Conservation (phyloP, 2,888 invertebrate species). For the Drosophila paranaensis region DNA sequence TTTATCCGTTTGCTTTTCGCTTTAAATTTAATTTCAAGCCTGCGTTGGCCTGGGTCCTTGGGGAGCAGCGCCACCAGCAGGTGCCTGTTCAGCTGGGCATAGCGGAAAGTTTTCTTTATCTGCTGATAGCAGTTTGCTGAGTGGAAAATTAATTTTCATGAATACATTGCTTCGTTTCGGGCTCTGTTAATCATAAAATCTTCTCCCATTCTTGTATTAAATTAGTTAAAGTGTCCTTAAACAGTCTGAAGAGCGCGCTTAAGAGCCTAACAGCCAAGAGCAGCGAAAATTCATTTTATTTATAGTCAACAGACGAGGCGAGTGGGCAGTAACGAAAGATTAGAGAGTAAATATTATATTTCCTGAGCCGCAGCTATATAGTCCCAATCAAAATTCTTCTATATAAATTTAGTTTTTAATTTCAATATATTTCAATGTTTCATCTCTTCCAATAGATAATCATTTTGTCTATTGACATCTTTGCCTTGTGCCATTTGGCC, state of each 20-base stretch:
- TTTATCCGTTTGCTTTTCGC: slow-evolving; percentile 47
- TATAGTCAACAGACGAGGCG: too few species aligned
- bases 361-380: not conserved
- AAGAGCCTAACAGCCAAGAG: not conserved
- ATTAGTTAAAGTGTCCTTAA: not conserved
- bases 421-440: not conserved
- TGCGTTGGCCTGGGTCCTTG: slow-evolving; percentile 27
- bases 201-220: not conserved
- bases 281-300: not conserved
- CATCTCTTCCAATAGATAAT: not conserved
- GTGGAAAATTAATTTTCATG: slow-evolving; percentile 56
- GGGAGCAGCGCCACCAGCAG: slow-evolving; percentile 20
- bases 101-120: slow-evolving; percentile 52
- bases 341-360: too few species aligned
- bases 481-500: slow-evolving; percentile 11
- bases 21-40: slow-evolving; percentile 65
- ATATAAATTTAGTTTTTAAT: not conserved
- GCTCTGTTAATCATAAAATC: not conserved
- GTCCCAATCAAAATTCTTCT: too few species aligned
- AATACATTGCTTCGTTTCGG: slow-evolving; percentile 7
- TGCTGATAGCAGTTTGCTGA: slow-evolving; percentile 42
- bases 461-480: not conserved
- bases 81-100: slow-evolving; percentile 21
- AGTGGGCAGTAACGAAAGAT: too few species aligned
- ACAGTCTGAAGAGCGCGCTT: too few species aligned